Evolutionary conservation across 2,797 vertebrate genomes (phyloP).

Genomic region (Erpetoichthys calabaricus): DNA sequence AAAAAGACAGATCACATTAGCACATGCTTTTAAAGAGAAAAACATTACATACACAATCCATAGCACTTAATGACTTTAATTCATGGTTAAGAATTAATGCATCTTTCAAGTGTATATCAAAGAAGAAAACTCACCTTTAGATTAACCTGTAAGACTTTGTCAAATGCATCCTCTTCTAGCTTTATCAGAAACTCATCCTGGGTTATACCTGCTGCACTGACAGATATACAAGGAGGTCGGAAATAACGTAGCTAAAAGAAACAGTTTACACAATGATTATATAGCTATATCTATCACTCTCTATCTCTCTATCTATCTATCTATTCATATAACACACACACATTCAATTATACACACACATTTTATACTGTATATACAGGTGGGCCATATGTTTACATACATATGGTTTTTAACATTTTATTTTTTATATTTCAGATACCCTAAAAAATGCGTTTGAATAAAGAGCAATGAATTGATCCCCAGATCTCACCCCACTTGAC

Average conservation of each 20-base stretch:
- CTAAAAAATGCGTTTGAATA: too few species aligned
- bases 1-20: neutral
- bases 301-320: neutral
- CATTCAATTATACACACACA: too few species aligned
- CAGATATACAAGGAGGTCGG: slow-evolving; percentile 62
- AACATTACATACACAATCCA: too few species aligned
- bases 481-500: too few species aligned
- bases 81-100: too few species aligned
- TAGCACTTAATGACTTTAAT: too few species aligned
- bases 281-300: neutral
- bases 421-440: too few species aligned
- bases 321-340: neutral
- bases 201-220: slow-evolving; percentile 69
- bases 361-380: neutral
- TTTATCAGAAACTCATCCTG: slow-evolving; percentile 64
- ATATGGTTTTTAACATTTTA: too few species aligned
- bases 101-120: neutral
- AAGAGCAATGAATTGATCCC: too few species aligned
- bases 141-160: slow-evolving; percentile 64
- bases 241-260: slow-evolving; percentile 51
- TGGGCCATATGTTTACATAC: too few species aligned
- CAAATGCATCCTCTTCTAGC: slow-evolving; percentile 62
- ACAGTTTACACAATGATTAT: neutral
- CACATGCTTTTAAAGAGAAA: too few species aligned
- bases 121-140: slow-evolving; percentile 52